phyloP scores from a whole-genome alignment of 1,140 invertebrate genomes.

The Drosophila varians region DNA sequence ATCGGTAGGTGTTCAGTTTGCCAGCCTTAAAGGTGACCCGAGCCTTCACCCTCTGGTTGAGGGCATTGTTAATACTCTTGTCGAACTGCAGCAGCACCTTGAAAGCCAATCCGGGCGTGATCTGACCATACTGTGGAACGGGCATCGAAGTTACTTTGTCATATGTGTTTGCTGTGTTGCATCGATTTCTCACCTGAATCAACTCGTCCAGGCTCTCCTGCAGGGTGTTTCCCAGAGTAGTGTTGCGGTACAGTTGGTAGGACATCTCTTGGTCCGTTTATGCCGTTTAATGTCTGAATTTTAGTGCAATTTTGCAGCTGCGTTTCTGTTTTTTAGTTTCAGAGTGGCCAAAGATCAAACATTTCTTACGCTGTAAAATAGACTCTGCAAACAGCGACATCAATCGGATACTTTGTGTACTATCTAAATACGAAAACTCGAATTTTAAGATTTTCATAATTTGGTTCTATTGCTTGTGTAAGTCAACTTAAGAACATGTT shows the following conservation, averaged over 20 bases:
- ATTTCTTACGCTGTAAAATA: too few species aligned
- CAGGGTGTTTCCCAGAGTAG: constrained; percentile 97
- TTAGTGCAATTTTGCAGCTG: neutral
- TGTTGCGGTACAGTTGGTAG: constrained; percentile 99
- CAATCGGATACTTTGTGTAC: too few species aligned
- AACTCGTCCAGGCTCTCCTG: constrained; percentile 98
- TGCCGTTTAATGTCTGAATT: neutral
- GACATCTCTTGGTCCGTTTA: constrained; percentile 86
- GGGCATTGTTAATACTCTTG: constrained; percentile 96
- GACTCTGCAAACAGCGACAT: too few species aligned
- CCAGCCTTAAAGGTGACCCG: constrained; percentile 97
- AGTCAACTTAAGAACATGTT: too few species aligned
- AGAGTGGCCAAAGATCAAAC: too few species aligned
- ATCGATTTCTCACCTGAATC: constrained; percentile 87
- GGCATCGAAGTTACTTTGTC: neutral
- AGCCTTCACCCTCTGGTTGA: constrained; percentile 96
- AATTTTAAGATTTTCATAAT: too few species aligned
- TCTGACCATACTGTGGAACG: constrained; percentile 94
- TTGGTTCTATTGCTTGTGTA: too few species aligned
- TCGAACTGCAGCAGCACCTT: constrained; percentile 98
- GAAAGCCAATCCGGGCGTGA: constrained; percentile 94
- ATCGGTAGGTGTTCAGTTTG: constrained; percentile 98
- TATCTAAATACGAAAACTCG: too few species aligned
- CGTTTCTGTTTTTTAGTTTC: neutral
- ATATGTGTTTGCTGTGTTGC: neutral